Base-by-base conservation (phyloP, 1,140 invertebrate species). In the Camponotus pennsylvanicus region DNA sequence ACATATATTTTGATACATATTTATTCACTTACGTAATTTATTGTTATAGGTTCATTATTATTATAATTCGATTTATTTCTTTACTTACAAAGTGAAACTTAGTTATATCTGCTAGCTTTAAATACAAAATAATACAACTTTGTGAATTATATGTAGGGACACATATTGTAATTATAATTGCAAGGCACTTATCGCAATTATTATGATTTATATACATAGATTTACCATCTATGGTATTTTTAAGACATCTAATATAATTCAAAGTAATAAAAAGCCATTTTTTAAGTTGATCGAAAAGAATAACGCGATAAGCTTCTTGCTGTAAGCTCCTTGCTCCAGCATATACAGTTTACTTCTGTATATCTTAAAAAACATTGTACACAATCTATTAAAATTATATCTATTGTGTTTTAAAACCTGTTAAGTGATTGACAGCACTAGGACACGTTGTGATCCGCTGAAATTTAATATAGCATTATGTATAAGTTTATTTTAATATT, bases 401-500 rank as follows among this genome's bases (percentile, higher is more conserved):
- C 63, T 78, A 83, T 75, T 91, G 57, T 21, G 61, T 85, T 91
- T 86, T 86, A 85, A 89, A 66, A 89, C 78, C 64, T 92, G 84
- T 89, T 90, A 75, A 70, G 77, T 87, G 77, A 91, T 93, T 92
- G 84, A 88, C 84, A 86, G 55, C 84, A 78, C 75, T 85, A 64
- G 77, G 69, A 67, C 89, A 61, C 34, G 61, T 88, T 86, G 71
- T 90, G 66, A 88, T 84, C 88, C 85, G 85, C 86, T 87, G 89
- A 93, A 92, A 92, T 92, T 91, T 86, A 76, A 92, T 64, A 90
- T 93, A 92, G 91, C 88, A 89, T 94, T 94, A 92, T 89, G 85
- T 91, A 79, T 94, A 94, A 93, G 91, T 92, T 94, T 94, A 94
- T 95, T 95, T 95, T 94, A 95, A 93, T 94, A 94, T 93, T 94